Percentiles rank a stretch among this genome's conserved stretches.
Evolutionary conservation across 2,888 invertebrate species (phyloP).

Genomic region (Spicauda simplicius): DNA sequence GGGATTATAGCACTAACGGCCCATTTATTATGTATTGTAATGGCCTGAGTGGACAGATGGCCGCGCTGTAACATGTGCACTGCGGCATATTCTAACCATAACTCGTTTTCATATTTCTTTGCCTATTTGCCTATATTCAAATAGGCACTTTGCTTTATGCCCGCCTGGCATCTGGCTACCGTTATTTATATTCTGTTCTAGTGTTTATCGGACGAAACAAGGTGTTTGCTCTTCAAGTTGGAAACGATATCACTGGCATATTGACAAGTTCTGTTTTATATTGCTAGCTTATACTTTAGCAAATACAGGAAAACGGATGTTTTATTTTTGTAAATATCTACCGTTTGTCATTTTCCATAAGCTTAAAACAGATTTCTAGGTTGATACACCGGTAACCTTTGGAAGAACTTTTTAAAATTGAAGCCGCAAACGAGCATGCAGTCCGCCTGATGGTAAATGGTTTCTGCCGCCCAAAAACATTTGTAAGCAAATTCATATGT

Average conservation of each 20-base stretch:
- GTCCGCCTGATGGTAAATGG: too few species aligned
- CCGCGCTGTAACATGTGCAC: constrained; percentile 34
- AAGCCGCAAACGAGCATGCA: too few species aligned
- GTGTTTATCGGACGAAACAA: constrained; percentile 4
- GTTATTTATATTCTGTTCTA: background rate
- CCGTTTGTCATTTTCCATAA: too few species aligned
- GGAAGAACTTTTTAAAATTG: too few species aligned
- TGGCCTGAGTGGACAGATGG: constrained; percentile 40
- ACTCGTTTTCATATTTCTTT: constrained; percentile 36
- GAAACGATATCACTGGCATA: background rate
- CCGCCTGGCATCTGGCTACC: constrained; percentile 24
- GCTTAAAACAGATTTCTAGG: too few species aligned
- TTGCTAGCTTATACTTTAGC: too few species aligned
- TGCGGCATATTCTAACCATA: constrained; percentile 27
- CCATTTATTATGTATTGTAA: constrained; percentile 44
- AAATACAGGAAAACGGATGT: too few species aligned
- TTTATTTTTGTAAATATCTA: too few species aligned
- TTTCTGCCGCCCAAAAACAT: too few species aligned
- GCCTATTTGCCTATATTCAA: constrained; percentile 24
- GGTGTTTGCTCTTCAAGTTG: background rate
- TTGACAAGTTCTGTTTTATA: background rate
- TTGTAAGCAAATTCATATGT: too few species aligned
- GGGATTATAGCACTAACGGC: constrained; percentile 32
- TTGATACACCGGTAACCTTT: too few species aligned
- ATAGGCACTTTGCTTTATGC: constrained; percentile 31